Percentiles rank a stretch among this genome's conserved stretches.
These are phyloP conservation scores for Microcebus jonahi DNA, from an alignment of 2,113 vertebrate genomes.

Conservation along the genomic window DNA sequence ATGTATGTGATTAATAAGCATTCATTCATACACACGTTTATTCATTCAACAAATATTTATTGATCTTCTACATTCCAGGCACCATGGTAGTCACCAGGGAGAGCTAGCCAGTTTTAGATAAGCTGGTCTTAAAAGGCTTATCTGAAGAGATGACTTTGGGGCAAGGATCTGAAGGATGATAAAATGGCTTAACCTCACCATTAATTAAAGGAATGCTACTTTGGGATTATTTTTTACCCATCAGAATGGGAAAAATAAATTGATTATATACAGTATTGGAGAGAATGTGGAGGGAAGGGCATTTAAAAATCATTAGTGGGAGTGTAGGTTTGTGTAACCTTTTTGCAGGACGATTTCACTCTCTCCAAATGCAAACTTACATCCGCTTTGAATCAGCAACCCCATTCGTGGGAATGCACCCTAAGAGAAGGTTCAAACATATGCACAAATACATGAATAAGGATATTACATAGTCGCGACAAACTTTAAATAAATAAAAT, in stretches of 20 bases:
- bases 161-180: neutral
- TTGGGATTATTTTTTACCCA: neutral
- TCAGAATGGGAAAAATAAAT: neutral
- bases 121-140: neutral
- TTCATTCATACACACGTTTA: neutral
- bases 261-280: neutral
- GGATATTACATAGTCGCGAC: neutral
- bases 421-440: neutral
- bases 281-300: neutral
- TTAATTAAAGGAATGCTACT: neutral
- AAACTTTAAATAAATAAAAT: neutral
- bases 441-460: neutral
- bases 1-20: neutral
- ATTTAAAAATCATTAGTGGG: neutral
- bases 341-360: neutral
- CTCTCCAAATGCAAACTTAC: neutral
- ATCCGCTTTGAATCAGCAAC: neutral
- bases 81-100: neutral
- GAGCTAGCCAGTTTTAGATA: neutral
- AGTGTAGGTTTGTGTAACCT: neutral
- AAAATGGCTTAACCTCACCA: neutral
- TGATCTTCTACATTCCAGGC: neutral
- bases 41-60: neutral
- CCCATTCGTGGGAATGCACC: neutral
- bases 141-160: neutral